Percentiles rank a stretch among this genome's conserved stretches.
These are phyloP conservation scores for Tachysurus fulvidraco DNA, from an alignment of 2,113 vertebrate genomes.

Conservation along the genomic window DNA sequence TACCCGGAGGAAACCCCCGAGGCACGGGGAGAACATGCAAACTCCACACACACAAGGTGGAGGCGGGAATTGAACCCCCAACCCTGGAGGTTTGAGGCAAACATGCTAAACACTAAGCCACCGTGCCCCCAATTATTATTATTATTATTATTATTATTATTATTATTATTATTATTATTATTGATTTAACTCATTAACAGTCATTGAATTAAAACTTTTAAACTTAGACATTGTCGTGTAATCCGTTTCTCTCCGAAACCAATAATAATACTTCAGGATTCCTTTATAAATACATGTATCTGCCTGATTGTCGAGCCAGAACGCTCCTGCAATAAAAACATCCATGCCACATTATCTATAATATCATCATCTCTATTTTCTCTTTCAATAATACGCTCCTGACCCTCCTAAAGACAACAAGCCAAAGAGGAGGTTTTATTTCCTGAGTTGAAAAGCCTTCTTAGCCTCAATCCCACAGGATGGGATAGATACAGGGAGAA, in stretches of 20 bases:
- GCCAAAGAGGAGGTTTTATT: conserved; percentile 76
- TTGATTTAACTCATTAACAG: neutral
- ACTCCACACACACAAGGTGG: no score
- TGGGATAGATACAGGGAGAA: conserved; percentile 74
- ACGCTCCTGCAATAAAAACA: conserved; percentile 79
- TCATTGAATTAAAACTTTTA: no score
- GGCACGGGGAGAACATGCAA: no score
- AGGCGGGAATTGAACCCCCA: no score
- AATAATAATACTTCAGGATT: neutral
- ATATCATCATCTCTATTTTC: conserved; percentile 78
- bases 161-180: neutral
- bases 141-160: neutral
- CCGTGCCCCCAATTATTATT: no score
- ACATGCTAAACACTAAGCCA: no score
- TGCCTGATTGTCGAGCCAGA: conserved; percentile 55
- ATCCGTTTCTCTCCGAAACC: neutral
- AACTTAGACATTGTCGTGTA: neutral
- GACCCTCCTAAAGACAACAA: conserved; percentile 69
- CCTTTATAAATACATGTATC: neutral
- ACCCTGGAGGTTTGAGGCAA: no score
- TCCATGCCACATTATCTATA: conserved; percentile 85
- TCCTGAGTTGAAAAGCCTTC: conserved; percentile 84
- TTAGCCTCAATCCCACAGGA: conserved; percentile 87
- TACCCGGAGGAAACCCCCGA: no score
- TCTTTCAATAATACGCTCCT: conserved; percentile 55